Base-by-base conservation (phyloP, 2,113 vertebrate species). In the Nettapus auritus region DNA sequence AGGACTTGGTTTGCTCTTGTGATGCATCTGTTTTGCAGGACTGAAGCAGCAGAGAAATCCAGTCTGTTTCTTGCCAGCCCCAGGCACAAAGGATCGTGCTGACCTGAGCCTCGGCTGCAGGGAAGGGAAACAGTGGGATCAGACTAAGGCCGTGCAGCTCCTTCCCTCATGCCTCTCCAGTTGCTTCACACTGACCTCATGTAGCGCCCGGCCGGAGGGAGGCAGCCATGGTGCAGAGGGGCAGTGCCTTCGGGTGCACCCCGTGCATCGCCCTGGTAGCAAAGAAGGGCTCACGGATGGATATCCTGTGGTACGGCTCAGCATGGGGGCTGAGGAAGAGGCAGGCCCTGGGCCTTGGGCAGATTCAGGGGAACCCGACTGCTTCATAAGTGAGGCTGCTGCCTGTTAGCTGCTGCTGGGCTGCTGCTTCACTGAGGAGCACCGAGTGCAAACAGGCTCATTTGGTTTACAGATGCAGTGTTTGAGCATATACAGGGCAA, bases 381-480 rank as follows among this genome's bases (percentile, higher is more conserved):
- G 18, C 84, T 80, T 83, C 55, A 1, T 33, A 74, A 15, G 22
- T 15, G 29, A 73, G 71, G 52, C 59, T 13, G 60, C 69, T 46
- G 36, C n/a, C 25, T 1, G 2, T 28, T 25, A 44, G 57, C 36
- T 33, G 8, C 29, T 33, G 52, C 21, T 44, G 33, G 36, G 9
- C 1, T 79, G 67, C 42, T 38, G 15, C 69, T 75, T 60, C 28
- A 2, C 1, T 60, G 73, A 50, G 31, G 59, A 71, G 6, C 18
- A 3, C 34, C 11, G n/a, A 84, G 95, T 26, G 3, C 46, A 48
- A 48, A 48, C 46, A 48, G 46, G 71, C 73, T 88, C 63, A 5
- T 44, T 70, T 64, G 60, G 77, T 82, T 74, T 87, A 70, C 31
- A 66, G 64, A 87, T 85, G 93, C 92, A 95, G 85, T 20, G 18